phyloP scores from a whole-genome alignment of 2,113 vertebrate species.

The Gasterosteus aculeatus region DNA sequence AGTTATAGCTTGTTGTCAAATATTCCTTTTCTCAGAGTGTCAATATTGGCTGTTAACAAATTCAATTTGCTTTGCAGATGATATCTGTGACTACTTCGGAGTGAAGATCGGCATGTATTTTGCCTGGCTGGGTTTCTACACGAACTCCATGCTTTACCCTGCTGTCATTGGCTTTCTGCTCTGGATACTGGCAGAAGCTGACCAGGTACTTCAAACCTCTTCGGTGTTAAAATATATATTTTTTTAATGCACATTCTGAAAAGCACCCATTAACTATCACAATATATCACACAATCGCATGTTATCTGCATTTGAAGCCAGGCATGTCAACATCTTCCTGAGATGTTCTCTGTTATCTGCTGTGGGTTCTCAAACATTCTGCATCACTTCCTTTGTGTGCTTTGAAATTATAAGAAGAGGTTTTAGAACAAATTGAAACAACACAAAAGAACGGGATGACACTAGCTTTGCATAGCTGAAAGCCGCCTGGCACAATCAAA shows the following conservation, averaged over 20 bases:
- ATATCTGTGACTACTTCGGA: conserved; percentile 97
- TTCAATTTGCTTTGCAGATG: conserved; percentile 79
- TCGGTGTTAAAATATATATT: not conserved
- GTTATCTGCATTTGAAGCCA: not conserved
- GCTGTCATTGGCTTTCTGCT: conserved; percentile 93
- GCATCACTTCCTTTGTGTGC: not conserved
- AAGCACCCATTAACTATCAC: not conserved
- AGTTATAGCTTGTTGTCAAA: not conserved
- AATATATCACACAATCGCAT: not conserved
- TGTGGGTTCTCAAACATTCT: not conserved
- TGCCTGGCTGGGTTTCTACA: conserved; percentile 97
- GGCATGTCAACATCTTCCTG: not conserved
- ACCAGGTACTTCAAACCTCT: conserved; percentile 85
- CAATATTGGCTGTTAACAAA: not conserved
- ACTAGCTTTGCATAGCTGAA: not conserved
- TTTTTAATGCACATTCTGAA: not conserved
- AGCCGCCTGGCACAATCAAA: not conserved
- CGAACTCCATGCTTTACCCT: conserved; percentile 95
- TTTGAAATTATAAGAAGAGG: not conserved
- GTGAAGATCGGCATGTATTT: conserved; percentile 99
- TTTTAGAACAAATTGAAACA: not conserved
- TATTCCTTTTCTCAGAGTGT: not conserved
- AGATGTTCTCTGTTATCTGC: not conserved
- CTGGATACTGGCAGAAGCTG: conserved; percentile 92
- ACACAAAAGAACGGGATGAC: not conserved